Evolutionary conservation across 1,140 invertebrate genomes (phyloP), one percentile per base, ranked within the genome.

Genomic region (Neocloeon triangulifer): DNA sequence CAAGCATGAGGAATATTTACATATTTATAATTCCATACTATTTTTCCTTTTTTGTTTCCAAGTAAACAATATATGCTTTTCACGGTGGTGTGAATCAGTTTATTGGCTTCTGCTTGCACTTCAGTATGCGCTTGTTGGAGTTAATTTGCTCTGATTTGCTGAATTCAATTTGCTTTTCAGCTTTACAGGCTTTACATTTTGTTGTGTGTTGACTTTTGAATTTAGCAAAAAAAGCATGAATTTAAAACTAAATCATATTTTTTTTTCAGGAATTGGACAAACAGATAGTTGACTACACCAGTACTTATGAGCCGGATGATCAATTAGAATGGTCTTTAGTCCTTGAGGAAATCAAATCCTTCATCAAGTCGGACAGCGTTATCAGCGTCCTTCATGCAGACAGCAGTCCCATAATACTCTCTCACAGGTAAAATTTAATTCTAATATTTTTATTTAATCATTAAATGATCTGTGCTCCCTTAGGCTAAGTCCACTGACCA

Each of bases 321-420:
- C 85, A 94, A 50, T 62, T 89, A 41, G 89, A 95, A 56, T 96
- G 91, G 91, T 80, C 74, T 33, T 56, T 92, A 21, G 88, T 96
- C 1, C 60, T 94, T 20, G 81, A 84, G 40, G 89, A 96, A 59
- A 89, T 95, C 37, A 85, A 85, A 52, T 73, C 80, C 18, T 96
- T 95, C 56, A 77, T 95, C 34, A 79, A 85, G 52, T 81, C 85
- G 17, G 88, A 94, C 50, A 78, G 77, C 33, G 67, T 84, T 16
- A 73, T 94, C 7, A 72, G 73, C 33, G 79, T 94, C 4, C 54
- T 89, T 10, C 80, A 92, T 49, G 66, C 78, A 8, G 81, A 89
- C 46, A 73, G 75, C 37, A 78, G 76, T 56, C 74, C 66, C 45
- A 76, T 78, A 42, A 70, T 70, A 39, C 59, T 75, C 36, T 85